Evolutionary conservation across 2,888 invertebrate species (phyloP).

Genomic region (Criorhina ranunculi): DNA sequence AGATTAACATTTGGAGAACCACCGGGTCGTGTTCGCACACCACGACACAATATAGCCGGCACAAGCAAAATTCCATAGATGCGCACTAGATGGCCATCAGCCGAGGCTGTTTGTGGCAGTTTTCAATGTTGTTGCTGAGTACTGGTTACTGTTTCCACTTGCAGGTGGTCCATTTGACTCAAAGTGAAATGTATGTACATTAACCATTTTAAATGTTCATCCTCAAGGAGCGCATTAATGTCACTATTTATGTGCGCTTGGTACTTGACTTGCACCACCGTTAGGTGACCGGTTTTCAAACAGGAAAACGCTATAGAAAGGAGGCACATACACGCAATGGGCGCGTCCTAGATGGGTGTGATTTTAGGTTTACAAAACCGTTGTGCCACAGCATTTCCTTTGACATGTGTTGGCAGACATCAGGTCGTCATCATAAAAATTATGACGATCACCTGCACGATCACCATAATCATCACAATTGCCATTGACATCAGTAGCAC

Average conservation of each 20-base stretch:
- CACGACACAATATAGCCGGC: neutral
- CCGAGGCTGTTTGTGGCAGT: slow-evolving; percentile 17
- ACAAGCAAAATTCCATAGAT: slow-evolving; percentile 57
- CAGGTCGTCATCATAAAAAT: slow-evolving; percentile 6
- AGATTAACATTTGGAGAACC: slow-evolving; percentile 66
- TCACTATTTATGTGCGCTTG: slow-evolving; percentile 48
- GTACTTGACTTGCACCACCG: slow-evolving; percentile 21
- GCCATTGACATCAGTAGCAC: slow-evolving; percentile 13
- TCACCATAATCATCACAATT: slow-evolving; percentile 16
- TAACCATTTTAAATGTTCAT: slow-evolving; percentile 63
- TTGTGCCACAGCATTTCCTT: slow-evolving; percentile 11
- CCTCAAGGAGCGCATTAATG: slow-evolving; percentile 73
- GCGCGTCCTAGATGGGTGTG: slow-evolving; percentile 30
- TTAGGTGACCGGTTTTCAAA: slow-evolving; percentile 40
- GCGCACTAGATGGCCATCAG: slow-evolving; percentile 46
- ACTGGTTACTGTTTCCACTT: slow-evolving; percentile 16
- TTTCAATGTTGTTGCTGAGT: slow-evolving; percentile 4
- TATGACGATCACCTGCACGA: neutral
- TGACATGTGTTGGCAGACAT: slow-evolving; percentile 9
- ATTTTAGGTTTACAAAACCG: neutral
- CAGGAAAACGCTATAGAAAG: slow-evolving; percentile 1
- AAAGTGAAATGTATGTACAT: slow-evolving; percentile 63
- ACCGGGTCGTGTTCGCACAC: slow-evolving; percentile 25
- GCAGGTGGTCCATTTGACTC: slow-evolving; percentile 74
- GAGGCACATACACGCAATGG: slow-evolving; percentile 35